Evolutionary conservation across 2,888 invertebrate species (phyloP), one percentile per base, ranked within the genome.

Genomic region (Epirrhoe tristata): DNA sequence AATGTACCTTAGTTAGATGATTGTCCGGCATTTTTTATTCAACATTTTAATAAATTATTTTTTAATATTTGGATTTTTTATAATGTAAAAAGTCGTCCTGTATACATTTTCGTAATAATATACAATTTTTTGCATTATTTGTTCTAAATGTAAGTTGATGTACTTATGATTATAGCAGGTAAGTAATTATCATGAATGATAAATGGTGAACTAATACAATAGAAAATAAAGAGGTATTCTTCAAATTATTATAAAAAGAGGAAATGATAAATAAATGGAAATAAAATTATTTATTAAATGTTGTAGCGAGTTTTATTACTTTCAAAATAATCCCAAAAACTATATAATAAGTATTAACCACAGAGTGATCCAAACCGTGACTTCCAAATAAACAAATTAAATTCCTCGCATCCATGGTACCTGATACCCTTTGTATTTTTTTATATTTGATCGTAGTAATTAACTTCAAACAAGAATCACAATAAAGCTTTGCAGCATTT

Each of bases 241-340:
- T 81, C 81, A 81, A 78, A 79, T 77, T 82, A 81, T 77, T 73
- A 78, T 81, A 82, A 79, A 81, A 81, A 77, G 67, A 74, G 71
- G 74, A 73, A 77, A 79, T 69, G 56, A 80, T 85, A 83, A 85
- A 83, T 72, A 74, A 69, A 77, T 75, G 74, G 70, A 63, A 78
- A 84, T 84, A 85, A 87, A 87, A 77, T 77, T 74, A 77, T 86
- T 85, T 87, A 86, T 78, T 85, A 84, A 86, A 84, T 77, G 75
- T 78, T 73, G 6, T 50, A 24, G 2, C 0, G 43, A 55, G 36
- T 67, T 67, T 63, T 62, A 62, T 55, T 61, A 31, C 1, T 16
- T 14, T n/a, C 31, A 52, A 5, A 4, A 39, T 1, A 36, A 36
- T 7, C 8, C 5, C 8, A 36, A 36, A 36, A 36, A 36, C 36